These are phyloP conservation scores for Siniperca knerii DNA, from an alignment of 2,113 vertebrate species.

Conservation along the genomic window DNA sequence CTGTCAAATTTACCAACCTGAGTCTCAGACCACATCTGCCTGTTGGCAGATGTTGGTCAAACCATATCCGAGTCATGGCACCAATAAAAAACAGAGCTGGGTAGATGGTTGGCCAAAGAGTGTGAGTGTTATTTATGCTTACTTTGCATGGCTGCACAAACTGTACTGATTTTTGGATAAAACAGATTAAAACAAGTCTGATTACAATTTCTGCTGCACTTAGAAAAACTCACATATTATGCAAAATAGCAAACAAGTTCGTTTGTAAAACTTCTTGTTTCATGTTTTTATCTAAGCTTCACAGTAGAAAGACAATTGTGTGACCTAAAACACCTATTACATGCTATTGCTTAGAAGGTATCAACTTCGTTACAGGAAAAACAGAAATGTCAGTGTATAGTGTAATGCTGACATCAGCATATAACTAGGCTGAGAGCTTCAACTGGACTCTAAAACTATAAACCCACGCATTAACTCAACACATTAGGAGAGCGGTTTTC, in stretches of 20 bases:
- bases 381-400: not conserved
- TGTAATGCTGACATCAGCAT: conserved; percentile 36
- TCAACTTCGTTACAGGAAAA: conserved; percentile 8
- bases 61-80: conserved; percentile 50
- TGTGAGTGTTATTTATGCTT: conserved; percentile 19
- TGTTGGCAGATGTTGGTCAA: conserved; percentile 49
- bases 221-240: too few relatives aligned
- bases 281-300: not conserved
- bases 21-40: conserved; percentile 38
- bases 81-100: conserved; percentile 33
- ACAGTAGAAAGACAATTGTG: not conserved
- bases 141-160: conserved; percentile 22
- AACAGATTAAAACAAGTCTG: conserved; percentile 17
- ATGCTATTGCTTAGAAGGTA: not conserved
- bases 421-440: conserved; percentile 1
- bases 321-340: not conserved
- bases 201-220: conserved; percentile 1
- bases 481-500: conserved; percentile 30
- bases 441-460: conserved; percentile 7
- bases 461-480: conserved; percentile 6
- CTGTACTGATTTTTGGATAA: not conserved
- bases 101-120: conserved; percentile 1
- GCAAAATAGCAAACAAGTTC: not conserved
- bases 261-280: not conserved
- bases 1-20: conserved; percentile 40